Evolutionary conservation across 2,888 invertebrate species (phyloP), one percentile per base, ranked within the genome.

Genomic region (Herminia tarsipennalis): DNA sequence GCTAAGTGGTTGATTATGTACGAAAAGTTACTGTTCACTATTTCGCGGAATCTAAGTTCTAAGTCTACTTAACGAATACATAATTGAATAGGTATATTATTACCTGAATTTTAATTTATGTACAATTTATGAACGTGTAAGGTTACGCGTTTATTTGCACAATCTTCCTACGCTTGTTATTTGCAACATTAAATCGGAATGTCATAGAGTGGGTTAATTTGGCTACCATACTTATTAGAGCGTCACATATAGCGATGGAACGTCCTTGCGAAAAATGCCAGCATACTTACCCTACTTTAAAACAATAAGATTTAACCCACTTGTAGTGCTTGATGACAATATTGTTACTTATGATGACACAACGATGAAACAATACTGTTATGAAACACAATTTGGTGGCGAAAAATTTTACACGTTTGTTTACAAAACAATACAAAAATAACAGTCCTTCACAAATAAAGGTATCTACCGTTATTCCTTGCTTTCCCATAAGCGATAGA

Each of bases 401-500:
- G 53, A 56, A 70, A 73, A 54, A 49, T 44, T 29, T 51, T 46
- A 42, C 42, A 36, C 43, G 55, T 71, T 78, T 86, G 83, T 87
- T 86, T 86, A 85, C 79, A 83, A 86, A 75, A 57, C 56, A 58
- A 36, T 53, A 39, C 40, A 38, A 47, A 56, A 55, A 56, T 56
- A 51, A 60, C 64, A 56, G 49, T 52, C 30, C 30, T 38, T 45
- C 24, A 66, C 65, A 50, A 71, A 73, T 71, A 62, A 61, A 76
- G 70, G 52, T 51, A 53, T 66, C 22, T 58, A 86, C 88, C 84
- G 88, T 89, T 88, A 88, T 65, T 67, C 73, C 73, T 65, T 47
- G 79, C 75, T 76, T 76, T 73, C 70, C 74, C 71, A 68, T 77
- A 76, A 73, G 66, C 61, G 70, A 67, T 49, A 54, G 55, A 66